Conservation (phyloP, 2,797 vertebrate species). For the Poeciliopsis presidionis region DNA sequence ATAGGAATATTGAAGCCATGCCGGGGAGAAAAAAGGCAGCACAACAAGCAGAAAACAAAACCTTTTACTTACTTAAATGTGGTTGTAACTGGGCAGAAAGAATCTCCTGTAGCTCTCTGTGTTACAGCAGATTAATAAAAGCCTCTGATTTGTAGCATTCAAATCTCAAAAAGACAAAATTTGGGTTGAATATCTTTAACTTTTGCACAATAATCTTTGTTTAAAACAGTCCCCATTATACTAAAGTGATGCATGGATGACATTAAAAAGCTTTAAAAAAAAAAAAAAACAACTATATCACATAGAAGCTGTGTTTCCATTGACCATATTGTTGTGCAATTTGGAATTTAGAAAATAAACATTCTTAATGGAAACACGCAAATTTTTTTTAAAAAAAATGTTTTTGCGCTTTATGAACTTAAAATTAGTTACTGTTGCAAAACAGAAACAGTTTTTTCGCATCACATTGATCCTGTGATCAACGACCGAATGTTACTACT, state of each 20-base stretch:
- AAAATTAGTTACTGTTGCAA: too few relatives aligned
- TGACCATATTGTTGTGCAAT: too few relatives aligned
- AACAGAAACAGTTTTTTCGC: too few relatives aligned
- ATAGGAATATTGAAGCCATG: conserved; percentile 6
- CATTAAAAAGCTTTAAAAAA: background rate
- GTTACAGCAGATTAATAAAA: background rate
- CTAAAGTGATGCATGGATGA: background rate
- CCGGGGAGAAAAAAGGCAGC: background rate
- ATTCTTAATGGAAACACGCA: background rate
- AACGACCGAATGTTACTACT: too few relatives aligned
- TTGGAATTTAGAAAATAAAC: too few relatives aligned
- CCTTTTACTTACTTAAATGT: background rate
- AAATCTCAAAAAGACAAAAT: background rate
- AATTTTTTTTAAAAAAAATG: background rate
- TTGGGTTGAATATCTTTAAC: background rate
- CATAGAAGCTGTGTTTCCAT: background rate
- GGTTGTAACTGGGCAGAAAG: background rate
- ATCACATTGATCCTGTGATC: too few relatives aligned
- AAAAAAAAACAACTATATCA: background rate
- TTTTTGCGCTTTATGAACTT: too few relatives aligned
- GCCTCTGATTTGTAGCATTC: background rate
- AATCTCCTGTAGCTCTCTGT: too few relatives aligned
- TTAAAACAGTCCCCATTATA: background rate
- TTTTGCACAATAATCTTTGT: background rate
- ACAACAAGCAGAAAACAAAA: background rate